phyloP scores from a whole-genome alignment of 2,797 vertebrate genomes.

The Geotrypetes seraphini region DNA sequence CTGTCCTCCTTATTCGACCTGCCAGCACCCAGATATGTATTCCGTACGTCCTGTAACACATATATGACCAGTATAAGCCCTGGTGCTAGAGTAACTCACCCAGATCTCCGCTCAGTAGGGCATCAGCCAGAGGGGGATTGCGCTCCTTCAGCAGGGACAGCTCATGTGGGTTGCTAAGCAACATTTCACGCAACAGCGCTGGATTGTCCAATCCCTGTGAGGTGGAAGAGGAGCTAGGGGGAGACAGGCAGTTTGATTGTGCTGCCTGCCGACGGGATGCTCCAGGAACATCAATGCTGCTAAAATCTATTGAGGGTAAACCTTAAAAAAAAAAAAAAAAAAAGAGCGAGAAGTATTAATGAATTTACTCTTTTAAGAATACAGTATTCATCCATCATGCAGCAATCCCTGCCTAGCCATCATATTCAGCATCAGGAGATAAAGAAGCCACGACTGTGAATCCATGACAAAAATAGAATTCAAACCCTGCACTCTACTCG shows the following conservation, averaged over 20 bases:
- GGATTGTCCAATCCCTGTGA: constrained; percentile 90
- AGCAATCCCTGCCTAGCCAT: too few species aligned
- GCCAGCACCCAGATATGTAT: too few species aligned
- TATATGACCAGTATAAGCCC: too few species aligned
- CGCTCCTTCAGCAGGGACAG: constrained; percentile 92
- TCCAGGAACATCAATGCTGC: constrained; percentile 88
- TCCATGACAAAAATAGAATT: too few species aligned
- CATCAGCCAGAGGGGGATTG: constrained; percentile 88
- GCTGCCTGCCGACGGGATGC: constrained; percentile 44
- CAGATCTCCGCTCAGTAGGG: constrained; percentile 88
- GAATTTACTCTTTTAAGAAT: background rate
- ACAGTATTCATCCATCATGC: too few species aligned
- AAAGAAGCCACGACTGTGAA: background rate
- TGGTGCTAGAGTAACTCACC: too few species aligned
- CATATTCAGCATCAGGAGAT: background rate
- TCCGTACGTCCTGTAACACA: too few species aligned
- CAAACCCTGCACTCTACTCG: too few species aligned
- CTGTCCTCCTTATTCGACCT: too few species aligned
- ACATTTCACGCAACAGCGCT: constrained; percentile 86
- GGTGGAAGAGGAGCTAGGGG: constrained; percentile 49
- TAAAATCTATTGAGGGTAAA: constrained; percentile 90
- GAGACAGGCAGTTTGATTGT: constrained; percentile 30
- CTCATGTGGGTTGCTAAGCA: constrained; percentile 90
- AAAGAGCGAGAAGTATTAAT: background rate
- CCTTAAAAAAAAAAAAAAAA: constrained; percentile 39